phyloP scores from a whole-genome alignment of 2,113 vertebrate species.

The Takifugu bimaculatus region DNA sequence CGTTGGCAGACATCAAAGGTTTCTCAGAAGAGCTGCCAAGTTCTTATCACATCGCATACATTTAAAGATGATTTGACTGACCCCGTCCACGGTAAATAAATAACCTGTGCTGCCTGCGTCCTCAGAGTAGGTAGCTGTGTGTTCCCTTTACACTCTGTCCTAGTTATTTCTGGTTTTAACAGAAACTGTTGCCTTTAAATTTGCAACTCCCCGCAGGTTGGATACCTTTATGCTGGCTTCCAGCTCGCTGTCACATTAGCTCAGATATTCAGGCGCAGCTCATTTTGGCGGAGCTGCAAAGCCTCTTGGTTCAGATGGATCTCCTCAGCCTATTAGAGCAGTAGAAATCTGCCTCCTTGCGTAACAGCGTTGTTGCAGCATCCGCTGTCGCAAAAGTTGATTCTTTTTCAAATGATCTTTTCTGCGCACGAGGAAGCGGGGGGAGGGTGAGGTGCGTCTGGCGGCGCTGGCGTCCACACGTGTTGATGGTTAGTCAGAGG shows the following conservation, averaged over 20 bases:
- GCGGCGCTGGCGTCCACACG: constrained; percentile 25
- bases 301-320: constrained; percentile 33
- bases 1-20: constrained; percentile 12
- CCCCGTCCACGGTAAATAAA: too few species aligned
- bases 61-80: background rate
- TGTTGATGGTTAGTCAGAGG: constrained; percentile 37
- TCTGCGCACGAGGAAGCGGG: too few species aligned
- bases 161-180: too few species aligned
- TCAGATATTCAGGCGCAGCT: constrained; percentile 19
- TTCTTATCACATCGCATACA: background rate
- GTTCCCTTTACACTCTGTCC: too few species aligned
- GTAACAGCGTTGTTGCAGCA: constrained; percentile 37
- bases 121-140: background rate
- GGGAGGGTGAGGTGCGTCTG: background rate
- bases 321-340: constrained; percentile 47
- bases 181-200: too few species aligned
- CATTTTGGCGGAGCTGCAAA: constrained; percentile 26
- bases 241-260: constrained; percentile 37
- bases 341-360: constrained; percentile 43
- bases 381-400: constrained; percentile 15
- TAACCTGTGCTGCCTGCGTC: background rate
- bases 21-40: constrained; percentile 1
- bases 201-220: constrained; percentile 1
- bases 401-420: constrained; percentile 14
- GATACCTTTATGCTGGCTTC: constrained; percentile 16